Evolutionary conservation across 2,113 vertebrate species (phyloP).

Genomic region (Aepyceros melampus): DNA sequence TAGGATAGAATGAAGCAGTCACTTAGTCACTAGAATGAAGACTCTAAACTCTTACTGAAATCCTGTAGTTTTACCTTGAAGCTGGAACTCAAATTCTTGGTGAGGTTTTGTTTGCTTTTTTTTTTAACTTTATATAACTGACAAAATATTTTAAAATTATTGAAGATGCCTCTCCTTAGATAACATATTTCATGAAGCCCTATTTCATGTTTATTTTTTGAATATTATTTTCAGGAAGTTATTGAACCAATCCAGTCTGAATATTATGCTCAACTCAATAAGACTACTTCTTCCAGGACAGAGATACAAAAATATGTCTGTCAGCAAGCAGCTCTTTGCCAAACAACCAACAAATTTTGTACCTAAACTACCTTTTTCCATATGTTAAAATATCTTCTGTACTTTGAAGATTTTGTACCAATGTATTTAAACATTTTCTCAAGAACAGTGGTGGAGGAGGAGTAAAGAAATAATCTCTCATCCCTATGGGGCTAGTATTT

Average conservation of each 20-base stretch:
- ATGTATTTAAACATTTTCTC: background rate
- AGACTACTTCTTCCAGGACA: background rate
- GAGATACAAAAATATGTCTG: background rate
- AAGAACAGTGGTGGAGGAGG: background rate
- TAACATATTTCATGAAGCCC: background rate
- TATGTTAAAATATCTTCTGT: background rate
- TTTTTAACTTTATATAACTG: background rate
- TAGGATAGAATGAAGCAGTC: background rate
- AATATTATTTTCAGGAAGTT: constrained; percentile 7
- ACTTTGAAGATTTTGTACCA: background rate
- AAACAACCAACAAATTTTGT: background rate
- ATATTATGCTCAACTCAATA: background rate
- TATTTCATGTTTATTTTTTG: background rate
- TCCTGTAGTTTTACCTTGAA: background rate
- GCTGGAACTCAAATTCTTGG: background rate
- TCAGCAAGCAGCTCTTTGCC: background rate
- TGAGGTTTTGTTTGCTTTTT: background rate
- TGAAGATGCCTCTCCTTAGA: background rate
- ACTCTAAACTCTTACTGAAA: background rate
- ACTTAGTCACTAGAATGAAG: background rate
- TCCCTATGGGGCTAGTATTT: background rate
- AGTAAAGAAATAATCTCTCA: background rate
- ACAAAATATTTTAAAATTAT: background rate
- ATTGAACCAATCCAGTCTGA: background rate
- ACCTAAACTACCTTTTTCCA: background rate